Evolutionary conservation across 2,797 vertebrate species (phyloP), one percentile per base, ranked within the genome.

Genomic region (Decapterus maruadsi): DNA sequence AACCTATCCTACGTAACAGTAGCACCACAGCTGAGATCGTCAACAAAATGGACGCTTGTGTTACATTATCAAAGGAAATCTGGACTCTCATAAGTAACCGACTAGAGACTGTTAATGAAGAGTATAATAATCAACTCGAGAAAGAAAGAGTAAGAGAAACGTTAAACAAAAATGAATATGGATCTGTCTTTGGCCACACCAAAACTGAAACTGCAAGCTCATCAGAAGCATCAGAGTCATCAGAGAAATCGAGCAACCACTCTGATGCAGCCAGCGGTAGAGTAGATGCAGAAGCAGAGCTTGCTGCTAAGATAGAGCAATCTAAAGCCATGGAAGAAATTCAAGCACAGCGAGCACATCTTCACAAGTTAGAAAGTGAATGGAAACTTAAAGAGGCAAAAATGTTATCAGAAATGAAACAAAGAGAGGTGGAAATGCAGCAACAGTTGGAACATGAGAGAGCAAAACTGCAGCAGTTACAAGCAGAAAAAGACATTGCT

Each of bases 11-110:
- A 38, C 45, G 29, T 19, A 81, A 82, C 36, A 45, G 60, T 34
- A 43, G 29, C 29, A 81, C 62, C 4, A 72, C 69, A n/a, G 55
- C 80, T 22, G 72, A 79, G 13, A 83, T 80, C 38, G 80, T 78
- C 6, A 75, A 68, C 1, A 66, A 40, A 67, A 87, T 82, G 83
- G 80, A 87, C 13, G 31, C 77, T 3, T 82, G 74, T 58, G 64
- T 34, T 38, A 48, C 20, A 0, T 8, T 89, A 8, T 81, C 77
- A 22, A 48, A n/a, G 8, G 81, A 83, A 29, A 81, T 81, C 1
- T 36, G 53, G 36, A 22, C 72, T 20, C 75, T 80, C 58, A 60
- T 83, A 4, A 59, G 19, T 31, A 86, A 82, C 45, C 40, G 29
- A 20, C 42, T 74, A n/a, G 66, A 87, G 12, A 78, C 42, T 48